phyloP scores from a whole-genome alignment of 2,113 vertebrate genomes.

The Sceloporus undulatus region DNA sequence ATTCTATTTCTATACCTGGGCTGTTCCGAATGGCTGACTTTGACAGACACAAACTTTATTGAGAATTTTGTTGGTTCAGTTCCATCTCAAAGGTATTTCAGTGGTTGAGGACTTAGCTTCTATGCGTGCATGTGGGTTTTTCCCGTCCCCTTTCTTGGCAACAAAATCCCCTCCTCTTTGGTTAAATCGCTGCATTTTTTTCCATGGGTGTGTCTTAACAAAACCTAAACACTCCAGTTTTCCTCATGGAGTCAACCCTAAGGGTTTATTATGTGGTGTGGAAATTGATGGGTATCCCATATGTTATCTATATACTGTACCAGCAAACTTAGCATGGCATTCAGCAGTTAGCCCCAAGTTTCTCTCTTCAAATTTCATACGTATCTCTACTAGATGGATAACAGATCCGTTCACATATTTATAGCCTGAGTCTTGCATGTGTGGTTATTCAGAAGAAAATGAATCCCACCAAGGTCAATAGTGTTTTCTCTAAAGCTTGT shows the following conservation, averaged over 20 bases:
- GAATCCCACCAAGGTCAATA: neutral
- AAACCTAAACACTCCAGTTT: conserved; percentile 76
- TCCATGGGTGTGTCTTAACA: conserved; percentile 70
- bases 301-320: conserved; percentile 66
- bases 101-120: conserved; percentile 5
- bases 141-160: neutral
- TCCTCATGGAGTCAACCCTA: conserved; percentile 81
- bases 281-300: conserved; percentile 82
- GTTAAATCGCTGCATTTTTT: conserved; percentile 36
- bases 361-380: neutral
- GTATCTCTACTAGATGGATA: neutral
- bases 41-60: neutral
- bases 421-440: neutral
- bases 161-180: neutral
- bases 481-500: neutral
- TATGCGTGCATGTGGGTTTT: neutral
- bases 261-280: conserved; percentile 85
- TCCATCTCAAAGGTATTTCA: conserved; percentile 1
- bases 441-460: neutral
- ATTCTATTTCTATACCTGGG: neutral
- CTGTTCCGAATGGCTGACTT: neutral
- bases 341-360: neutral
- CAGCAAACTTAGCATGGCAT: conserved; percentile 27
- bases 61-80: neutral
- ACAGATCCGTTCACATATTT: conserved; percentile 6